Evolutionary conservation across 2,888 invertebrate genomes (phyloP), one percentile per base, ranked within the genome.

Genomic region (Caenorhabditis panamensis): DNA sequence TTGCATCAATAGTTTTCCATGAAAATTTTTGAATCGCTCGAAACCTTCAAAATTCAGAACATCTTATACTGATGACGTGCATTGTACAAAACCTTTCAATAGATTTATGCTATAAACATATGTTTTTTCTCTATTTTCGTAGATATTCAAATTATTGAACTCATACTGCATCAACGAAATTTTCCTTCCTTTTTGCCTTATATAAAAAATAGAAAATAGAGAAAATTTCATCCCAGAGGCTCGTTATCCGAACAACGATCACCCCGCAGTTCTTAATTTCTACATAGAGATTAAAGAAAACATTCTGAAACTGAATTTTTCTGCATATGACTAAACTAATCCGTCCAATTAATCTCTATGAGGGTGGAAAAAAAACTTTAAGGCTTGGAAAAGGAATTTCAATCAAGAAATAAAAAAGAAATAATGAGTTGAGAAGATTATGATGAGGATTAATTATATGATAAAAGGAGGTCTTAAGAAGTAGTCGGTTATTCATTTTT

Each of bases 331-430:
- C 59, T 61, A n/a, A 61, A 69, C 61, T 72, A 72, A 72, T 72
- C 72, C 47, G n/a, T 47, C 47, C 72, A 72, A 72, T 64, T 72
- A 72, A 63, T 72, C 64, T 72, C 47, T 72, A 54, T 49, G 72
- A 64, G 72, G 63, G 72, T 72, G 72, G 72, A 58, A 58, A 49
- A 56, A 58, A 49, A 72, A 72, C 53, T 62, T 36, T 41, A 71
- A 54, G 71, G 62, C 54, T 63, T 71, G 61, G 54, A 28, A 53
- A 71, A 56, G 61, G 54, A 62, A 54, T 44, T 54, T 67, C 44
- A 31, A 71, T 71, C 71, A 31, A 54, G 63, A 36, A 54, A 56
- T 53, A 41, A 28, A 41, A 41, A 36, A 36, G 36, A 41, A 9
- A 13, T 16, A 16, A 3, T 51, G 51, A 63, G 44, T 11, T 56